Evolutionary conservation across 2,113 vertebrate species (phyloP).

Genomic region (Podiceps cristatus): DNA sequence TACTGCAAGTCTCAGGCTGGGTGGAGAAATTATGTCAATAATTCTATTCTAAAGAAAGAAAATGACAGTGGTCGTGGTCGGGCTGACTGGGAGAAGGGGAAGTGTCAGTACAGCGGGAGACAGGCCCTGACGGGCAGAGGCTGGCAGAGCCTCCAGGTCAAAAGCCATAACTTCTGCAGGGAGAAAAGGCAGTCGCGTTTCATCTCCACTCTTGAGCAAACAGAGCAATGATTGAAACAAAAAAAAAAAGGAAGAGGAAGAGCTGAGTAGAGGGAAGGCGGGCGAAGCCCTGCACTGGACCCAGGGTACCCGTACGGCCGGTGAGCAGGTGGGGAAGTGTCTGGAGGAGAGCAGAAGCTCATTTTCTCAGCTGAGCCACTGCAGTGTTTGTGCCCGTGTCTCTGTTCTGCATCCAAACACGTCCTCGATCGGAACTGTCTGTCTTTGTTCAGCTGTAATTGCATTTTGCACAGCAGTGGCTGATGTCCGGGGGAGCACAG

Average conservation of each 20-base stretch:
- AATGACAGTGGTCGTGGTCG: accelerated
- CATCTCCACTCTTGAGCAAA: not conserved
- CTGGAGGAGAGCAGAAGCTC: not conserved
- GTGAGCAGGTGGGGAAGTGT: not conserved
- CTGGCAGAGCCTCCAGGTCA: not conserved
- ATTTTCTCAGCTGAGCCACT: not conserved
- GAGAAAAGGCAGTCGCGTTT: not conserved
- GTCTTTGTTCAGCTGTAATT: not conserved
- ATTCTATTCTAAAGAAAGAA: not conserved
- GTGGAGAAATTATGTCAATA: not conserved
- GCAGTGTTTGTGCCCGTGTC: not conserved
- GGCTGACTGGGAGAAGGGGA: not conserved
- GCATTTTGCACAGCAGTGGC: accelerated
- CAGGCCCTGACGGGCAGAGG: not conserved
- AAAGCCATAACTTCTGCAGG: not conserved
- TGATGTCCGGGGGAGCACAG: not conserved
- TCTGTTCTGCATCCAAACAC: not conserved
- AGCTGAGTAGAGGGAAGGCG: not conserved
- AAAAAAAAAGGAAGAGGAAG: not conserved
- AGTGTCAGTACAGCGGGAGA: not conserved
- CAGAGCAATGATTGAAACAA: not conserved
- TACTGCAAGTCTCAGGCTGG: not conserved
- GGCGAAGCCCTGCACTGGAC: accelerated
- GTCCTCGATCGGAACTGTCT: not conserved
- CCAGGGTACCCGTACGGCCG: accelerated